phyloP scores from a whole-genome alignment of 2,113 vertebrate genomes.

The Sula dactylatra region DNA sequence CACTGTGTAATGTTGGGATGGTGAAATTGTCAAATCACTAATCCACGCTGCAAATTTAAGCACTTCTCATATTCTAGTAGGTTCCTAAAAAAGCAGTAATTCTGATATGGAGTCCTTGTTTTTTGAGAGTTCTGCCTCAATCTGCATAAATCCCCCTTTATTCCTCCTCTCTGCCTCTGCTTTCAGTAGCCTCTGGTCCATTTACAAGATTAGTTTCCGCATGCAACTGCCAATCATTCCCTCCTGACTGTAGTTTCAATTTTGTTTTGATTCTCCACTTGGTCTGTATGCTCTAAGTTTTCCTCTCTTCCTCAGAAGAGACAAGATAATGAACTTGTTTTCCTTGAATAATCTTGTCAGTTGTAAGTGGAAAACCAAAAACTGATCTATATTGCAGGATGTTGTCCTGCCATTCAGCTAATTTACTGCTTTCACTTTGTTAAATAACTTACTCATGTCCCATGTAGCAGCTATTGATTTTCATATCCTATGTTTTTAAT shows the following conservation, averaged over 20 bases:
- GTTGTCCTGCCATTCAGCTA: neutral
- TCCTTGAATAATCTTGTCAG: neutral
- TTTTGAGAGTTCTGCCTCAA: neutral
- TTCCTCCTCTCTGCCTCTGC: neutral
- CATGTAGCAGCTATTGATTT: neutral
- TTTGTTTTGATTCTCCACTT: neutral
- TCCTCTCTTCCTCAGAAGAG: neutral
- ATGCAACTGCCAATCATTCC: neutral
- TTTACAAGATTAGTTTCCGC: slow-evolving; percentile 22
- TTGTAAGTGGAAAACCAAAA: neutral
- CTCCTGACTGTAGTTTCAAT: neutral
- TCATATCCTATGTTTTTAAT: neutral
- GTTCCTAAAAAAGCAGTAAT: slow-evolving; percentile 7
- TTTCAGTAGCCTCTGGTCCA: slow-evolving; percentile 25
- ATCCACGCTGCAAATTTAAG: neutral
- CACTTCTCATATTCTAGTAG: neutral
- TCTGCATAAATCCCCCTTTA: neutral
- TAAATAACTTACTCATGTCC: neutral
- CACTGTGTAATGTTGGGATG: neutral
- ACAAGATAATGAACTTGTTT: slow-evolving; percentile 29
- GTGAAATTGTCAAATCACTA: neutral
- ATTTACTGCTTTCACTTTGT: neutral
- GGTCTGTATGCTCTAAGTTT: neutral
- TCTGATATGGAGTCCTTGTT: neutral
- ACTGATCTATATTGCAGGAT: neutral